Conservation (phyloP, 1,140 invertebrate genomes). For the Schlechtendalia chinensis region DNA sequence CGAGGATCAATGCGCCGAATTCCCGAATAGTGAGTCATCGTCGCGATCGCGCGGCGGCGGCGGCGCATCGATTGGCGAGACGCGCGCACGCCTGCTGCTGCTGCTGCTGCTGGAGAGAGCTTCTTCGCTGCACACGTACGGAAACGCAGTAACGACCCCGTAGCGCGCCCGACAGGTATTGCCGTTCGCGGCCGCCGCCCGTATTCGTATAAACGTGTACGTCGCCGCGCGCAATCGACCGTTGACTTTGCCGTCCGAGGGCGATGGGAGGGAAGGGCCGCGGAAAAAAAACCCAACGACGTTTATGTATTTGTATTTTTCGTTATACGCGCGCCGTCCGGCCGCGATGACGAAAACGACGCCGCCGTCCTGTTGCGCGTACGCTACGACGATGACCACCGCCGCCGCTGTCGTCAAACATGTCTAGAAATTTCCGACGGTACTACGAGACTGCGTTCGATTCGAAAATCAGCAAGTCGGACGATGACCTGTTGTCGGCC, state of each 20-base stretch:
- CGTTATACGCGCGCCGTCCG: background rate
- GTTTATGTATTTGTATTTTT: too few relatives aligned
- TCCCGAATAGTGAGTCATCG: constrained; percentile 43
- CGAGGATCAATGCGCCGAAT: constrained; percentile 38
- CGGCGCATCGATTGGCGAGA: constrained; percentile 46
- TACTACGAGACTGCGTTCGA: constrained; percentile 87
- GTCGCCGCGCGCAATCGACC: too few relatives aligned
- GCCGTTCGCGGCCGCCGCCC: background rate
- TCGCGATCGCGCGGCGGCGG: background rate
- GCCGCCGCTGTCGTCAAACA: constrained; percentile 54
- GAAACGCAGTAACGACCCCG: constrained; percentile 9
- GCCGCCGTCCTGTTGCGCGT: background rate
- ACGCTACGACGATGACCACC: background rate
- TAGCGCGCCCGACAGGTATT: background rate
- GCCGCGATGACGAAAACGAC: background rate
- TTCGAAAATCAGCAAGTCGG: constrained; percentile 72
- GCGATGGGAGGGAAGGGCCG: too few relatives aligned
- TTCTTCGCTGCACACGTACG: constrained; percentile 3
- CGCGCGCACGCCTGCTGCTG: constrained; percentile 27
- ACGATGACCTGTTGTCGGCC: constrained; percentile 39
- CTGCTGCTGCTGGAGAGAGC: constrained; percentile 22
- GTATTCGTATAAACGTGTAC: background rate
- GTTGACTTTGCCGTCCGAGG: too few relatives aligned
- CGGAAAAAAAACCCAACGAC: too few relatives aligned
- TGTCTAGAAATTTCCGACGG: constrained; percentile 65